Percentiles rank a stretch among this genome's conserved stretches.
phyloP scores from a whole-genome alignment of 2,113 vertebrate species.

The Sapajus apella region DNA sequence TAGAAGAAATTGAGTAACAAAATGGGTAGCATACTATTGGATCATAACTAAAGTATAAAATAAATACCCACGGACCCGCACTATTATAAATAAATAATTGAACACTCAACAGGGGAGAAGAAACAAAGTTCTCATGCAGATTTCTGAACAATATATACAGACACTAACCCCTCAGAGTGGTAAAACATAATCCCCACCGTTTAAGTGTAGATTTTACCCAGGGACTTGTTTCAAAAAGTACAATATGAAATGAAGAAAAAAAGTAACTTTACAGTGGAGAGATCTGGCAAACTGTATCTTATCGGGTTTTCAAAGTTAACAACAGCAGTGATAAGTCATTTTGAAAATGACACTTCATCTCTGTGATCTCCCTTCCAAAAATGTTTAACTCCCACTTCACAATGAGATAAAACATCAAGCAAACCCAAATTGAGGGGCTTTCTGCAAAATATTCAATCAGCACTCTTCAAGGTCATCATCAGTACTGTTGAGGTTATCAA shows the following conservation, averaged over 20 bases:
- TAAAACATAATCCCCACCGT: neutral
- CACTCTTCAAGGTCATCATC: neutral
- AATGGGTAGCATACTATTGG: neutral
- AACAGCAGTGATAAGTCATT: neutral
- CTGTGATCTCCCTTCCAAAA: neutral
- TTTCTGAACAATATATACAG: neutral
- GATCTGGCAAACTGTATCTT: neutral
- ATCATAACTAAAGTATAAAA: neutral
- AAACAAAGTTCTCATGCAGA: neutral
- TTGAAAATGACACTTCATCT: neutral
- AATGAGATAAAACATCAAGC: neutral
- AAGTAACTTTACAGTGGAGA: neutral
- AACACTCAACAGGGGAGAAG: neutral
- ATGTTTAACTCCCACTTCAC: neutral
- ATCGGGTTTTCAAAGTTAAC: neutral
- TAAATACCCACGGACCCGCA: neutral
- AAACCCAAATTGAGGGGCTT: neutral
- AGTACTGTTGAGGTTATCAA: neutral
- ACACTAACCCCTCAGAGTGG: neutral
- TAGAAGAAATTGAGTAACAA: neutral
- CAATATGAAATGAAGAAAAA: neutral
- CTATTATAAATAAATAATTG: neutral
- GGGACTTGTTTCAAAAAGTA: neutral
- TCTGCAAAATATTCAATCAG: neutral
- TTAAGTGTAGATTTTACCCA: neutral